phyloP scores from a whole-genome alignment of 1,140 invertebrate genomes.

The Lanistes nyassanus region DNA sequence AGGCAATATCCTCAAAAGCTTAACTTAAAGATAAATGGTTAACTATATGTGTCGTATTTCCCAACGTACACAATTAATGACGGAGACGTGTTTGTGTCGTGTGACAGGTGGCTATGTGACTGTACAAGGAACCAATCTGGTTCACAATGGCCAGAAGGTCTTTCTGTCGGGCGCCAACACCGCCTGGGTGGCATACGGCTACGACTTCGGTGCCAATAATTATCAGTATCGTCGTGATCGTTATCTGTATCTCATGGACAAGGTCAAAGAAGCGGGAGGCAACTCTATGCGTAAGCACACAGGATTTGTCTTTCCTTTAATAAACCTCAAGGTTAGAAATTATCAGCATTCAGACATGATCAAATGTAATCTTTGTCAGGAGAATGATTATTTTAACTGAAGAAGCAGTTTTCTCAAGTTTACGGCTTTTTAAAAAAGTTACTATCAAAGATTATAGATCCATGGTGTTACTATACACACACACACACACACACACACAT shows the following conservation, averaged over 20 bases:
- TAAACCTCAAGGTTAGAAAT: not conserved
- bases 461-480: not conserved
- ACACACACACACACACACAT: no score
- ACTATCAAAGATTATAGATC: not conserved
- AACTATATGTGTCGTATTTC: no score
- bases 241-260: conserved; percentile 58
- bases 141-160: conserved; percentile 55
- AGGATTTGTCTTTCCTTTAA: not conserved
- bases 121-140: conserved; percentile 43
- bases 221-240: conserved; percentile 46
- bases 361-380: not conserved
- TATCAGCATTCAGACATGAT: not conserved
- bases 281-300: conserved; percentile 65
- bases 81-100: no score
- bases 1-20: no score
- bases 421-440: not conserved
- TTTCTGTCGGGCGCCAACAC: conserved; percentile 67
- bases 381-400: not conserved
- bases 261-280: conserved; percentile 61
- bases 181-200: conserved; percentile 62
- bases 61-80: no score
- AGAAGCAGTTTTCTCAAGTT: not conserved
- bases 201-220: conserved; percentile 64
- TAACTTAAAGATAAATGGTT: no score
- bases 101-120: conserved; percentile 14